phyloP scores from a whole-genome alignment of 2,113 vertebrate genomes.

The Anser brachyrhynchus region DNA sequence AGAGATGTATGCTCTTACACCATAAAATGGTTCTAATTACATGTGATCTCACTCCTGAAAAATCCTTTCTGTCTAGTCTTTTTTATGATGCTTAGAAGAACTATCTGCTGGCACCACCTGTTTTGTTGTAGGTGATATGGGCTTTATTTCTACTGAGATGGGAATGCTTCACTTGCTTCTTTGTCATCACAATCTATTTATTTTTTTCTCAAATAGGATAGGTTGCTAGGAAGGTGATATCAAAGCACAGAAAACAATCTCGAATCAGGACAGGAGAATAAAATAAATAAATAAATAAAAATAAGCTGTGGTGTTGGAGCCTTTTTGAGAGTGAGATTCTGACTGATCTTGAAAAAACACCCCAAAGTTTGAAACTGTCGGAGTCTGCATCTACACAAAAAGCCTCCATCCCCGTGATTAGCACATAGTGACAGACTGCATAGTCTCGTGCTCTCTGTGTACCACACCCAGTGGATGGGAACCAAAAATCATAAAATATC shows the following conservation, averaged over 20 bases:
- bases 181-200: background rate
- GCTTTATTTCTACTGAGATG: background rate
- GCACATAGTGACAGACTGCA: background rate
- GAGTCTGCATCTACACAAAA: background rate
- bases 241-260: background rate
- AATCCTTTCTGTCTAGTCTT: background rate
- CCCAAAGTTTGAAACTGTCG: background rate
- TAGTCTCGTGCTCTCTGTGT: background rate
- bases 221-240: background rate
- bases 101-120: background rate
- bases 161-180: background rate
- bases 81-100: background rate
- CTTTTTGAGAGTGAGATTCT: background rate
- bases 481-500: background rate
- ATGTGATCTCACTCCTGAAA: background rate
- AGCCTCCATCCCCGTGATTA: background rate
- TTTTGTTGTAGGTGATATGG: background rate
- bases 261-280: background rate
- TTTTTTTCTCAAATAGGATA: background rate
- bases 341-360: background rate
- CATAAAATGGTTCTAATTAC: background rate
- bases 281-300: background rate
- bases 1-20: background rate
- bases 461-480: background rate
- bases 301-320: fast-evolving